A percentile compares a stretch with the other conserved stretches of the same genome.
These are phyloP conservation scores for Ceratoteleas bidentatus DNA, from an alignment of 1,140 invertebrate genomes.

Conservation along the genomic window DNA sequence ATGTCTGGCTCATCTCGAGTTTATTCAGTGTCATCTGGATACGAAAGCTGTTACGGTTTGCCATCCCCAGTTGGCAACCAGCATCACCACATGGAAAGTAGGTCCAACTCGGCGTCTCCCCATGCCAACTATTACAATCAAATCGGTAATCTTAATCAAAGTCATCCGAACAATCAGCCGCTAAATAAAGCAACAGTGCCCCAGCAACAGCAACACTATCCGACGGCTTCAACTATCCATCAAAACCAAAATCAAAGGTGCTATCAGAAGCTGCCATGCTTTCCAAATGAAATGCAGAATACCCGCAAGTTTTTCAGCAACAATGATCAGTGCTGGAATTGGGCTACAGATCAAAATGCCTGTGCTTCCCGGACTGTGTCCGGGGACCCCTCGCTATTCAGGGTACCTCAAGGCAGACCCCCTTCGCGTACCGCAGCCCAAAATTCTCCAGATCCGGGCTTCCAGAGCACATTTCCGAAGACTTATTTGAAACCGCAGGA, in stretches of 20 bases:
- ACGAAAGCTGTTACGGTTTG: slow-evolving; percentile 69
- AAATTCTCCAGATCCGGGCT: slow-evolving; percentile 67
- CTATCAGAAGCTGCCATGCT: slow-evolving; percentile 31
- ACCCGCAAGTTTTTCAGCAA: slow-evolving; percentile 34
- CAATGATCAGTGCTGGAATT: slow-evolving; percentile 42
- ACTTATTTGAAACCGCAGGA: slow-evolving; percentile 79
- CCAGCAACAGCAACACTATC: slow-evolving; percentile 14
- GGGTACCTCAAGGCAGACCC: slow-evolving; percentile 85
- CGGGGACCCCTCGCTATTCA: slow-evolving; percentile 83
- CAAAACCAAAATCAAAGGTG: slow-evolving; percentile 35
- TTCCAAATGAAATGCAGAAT: slow-evolving; percentile 23
- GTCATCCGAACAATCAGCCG: slow-evolving; percentile 26
- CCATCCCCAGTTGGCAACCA: slow-evolving; percentile 67
- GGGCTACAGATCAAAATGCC: slow-evolving; percentile 47
- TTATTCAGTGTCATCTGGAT: slow-evolving; percentile 72
- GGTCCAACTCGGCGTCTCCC: slow-evolving; percentile 71
- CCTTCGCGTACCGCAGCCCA: slow-evolving; percentile 83
- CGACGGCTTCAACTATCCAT: not conserved
- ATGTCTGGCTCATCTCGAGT: slow-evolving; percentile 66
- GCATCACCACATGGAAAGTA: slow-evolving; percentile 69
- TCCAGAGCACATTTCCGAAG: slow-evolving; percentile 71
- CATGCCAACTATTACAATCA: slow-evolving; percentile 65
- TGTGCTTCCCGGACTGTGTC: slow-evolving; percentile 37
- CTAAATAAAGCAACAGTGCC: slow-evolving; percentile 50
- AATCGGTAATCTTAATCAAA: slow-evolving; percentile 43